Percentiles rank a stretch among this genome's conserved stretches.
Conservation (phyloP, 2,113 vertebrate genomes). For the Festucalex cinctus region DNA sequence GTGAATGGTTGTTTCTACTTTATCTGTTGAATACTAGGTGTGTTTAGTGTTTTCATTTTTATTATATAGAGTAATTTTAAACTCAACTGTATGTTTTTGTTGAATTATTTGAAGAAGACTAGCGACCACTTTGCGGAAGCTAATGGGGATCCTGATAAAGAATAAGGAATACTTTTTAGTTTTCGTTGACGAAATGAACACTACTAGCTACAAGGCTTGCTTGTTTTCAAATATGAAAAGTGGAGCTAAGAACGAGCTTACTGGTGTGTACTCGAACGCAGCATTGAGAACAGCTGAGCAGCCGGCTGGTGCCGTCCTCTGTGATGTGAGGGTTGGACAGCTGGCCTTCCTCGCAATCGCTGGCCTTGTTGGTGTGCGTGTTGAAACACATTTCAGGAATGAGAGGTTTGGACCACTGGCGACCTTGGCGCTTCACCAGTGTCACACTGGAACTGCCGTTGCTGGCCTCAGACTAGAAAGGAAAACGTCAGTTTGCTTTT, state of each 20-base stretch:
- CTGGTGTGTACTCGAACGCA: constrained; percentile 90
- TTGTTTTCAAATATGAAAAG: background rate
- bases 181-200: no score
- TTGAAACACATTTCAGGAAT: constrained; percentile 99
- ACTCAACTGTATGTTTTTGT: no score
- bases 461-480: constrained; percentile 77
- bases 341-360: constrained; percentile 74
- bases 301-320: constrained; percentile 86
- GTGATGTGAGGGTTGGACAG: constrained; percentile 85
- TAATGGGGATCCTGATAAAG: no score
- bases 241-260: constrained; percentile 64
- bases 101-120: no score
- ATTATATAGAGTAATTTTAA: no score
- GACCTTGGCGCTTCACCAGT: constrained; percentile 41
- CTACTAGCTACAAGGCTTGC: no score
- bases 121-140: no score
- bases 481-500: background rate
- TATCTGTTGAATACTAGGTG: no score
- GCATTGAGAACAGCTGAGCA: constrained; percentile 89
- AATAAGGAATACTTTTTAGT: no score
- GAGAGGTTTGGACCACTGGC: constrained; percentile 84
- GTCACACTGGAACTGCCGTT: constrained; percentile 57
- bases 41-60: no score
- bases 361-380: constrained; percentile 74
- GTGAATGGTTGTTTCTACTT: no score